Percentiles rank a stretch among this genome's conserved stretches.
Conservation (phyloP, 2,888 invertebrate species). For the Drosophila affinis region DNA sequence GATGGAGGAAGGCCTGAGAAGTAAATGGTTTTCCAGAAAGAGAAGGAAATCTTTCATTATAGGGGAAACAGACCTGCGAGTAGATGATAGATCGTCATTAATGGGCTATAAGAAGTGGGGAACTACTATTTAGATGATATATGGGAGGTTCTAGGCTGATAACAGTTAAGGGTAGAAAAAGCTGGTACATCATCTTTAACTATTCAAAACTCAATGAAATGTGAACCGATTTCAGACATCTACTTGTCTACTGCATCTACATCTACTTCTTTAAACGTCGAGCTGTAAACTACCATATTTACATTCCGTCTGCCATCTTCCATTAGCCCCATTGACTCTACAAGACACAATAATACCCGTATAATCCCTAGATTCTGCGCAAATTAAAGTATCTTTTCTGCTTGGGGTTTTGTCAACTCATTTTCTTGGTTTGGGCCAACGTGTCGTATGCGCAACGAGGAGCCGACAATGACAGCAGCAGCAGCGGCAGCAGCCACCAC, state of each 20-base stretch:
- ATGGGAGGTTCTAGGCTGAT: background rate
- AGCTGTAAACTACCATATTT: no score
- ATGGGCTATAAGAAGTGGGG: background rate
- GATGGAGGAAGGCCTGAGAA: background rate
- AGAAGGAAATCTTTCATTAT: background rate
- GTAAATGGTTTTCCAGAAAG: background rate
- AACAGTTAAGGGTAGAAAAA: background rate
- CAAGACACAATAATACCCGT: background rate
- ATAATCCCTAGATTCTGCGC: constrained; percentile 28
- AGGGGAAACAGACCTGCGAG: background rate
- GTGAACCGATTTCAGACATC: no score
- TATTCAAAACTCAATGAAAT: no score
- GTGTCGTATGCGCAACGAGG: constrained; percentile 64
- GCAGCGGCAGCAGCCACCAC: constrained; percentile 59
- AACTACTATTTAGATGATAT: background rate
- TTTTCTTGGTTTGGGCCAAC: constrained; percentile 53
- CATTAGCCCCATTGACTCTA: background rate
- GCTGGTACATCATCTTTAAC: no score
- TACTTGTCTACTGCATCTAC: no score
- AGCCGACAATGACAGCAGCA: constrained; percentile 5
- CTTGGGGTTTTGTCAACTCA: background rate
- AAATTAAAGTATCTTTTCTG: constrained; percentile 34
- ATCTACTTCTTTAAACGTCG: no score
- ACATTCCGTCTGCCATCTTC: no score
- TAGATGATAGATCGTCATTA: background rate